These are phyloP conservation scores for Scelioninae gen. 2 DNA, from an alignment of 2,888 invertebrate species.

Conservation along the genomic window DNA sequence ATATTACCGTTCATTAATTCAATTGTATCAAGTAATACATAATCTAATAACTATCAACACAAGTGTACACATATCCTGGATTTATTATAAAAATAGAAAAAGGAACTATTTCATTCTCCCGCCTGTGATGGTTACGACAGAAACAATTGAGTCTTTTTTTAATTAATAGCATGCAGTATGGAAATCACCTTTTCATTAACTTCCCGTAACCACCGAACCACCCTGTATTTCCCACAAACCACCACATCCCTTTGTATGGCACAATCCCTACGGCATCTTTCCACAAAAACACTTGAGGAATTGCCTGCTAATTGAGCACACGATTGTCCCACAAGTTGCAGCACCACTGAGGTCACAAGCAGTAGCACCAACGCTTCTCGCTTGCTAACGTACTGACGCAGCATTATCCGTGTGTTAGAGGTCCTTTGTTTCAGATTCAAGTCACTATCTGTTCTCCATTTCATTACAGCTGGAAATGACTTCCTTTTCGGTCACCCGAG, in stretches of 20 bases:
- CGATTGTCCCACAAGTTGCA: slow-evolving; percentile 58
- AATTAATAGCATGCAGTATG: too few relatives aligned
- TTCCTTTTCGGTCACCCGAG: background rate
- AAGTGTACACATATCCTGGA: too few relatives aligned
- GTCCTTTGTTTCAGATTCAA: background rate
- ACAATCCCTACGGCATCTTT: slow-evolving; percentile 70
- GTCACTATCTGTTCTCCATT: slow-evolving; percentile 47
- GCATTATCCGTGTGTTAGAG: slow-evolving; percentile 28
- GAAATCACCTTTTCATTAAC: slow-evolving; percentile 69
- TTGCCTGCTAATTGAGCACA: slow-evolving; percentile 57
- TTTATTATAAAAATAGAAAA: too few relatives aligned
- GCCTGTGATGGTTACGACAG: too few relatives aligned
- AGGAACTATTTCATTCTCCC: too few relatives aligned
- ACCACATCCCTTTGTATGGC: slow-evolving; percentile 65
- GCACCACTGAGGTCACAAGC: slow-evolving; percentile 55
- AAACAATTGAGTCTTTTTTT: too few relatives aligned
- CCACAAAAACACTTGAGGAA: slow-evolving; percentile 67
- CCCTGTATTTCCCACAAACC: slow-evolving; percentile 71
- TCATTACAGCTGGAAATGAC: slow-evolving; percentile 1
- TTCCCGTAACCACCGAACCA: slow-evolving; percentile 70
- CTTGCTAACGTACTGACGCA: slow-evolving; percentile 24
- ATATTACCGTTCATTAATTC: too few relatives aligned
- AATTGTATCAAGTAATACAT: too few relatives aligned
- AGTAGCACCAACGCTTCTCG: slow-evolving; percentile 14
- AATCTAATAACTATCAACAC: too few relatives aligned